Evolutionary conservation across 2,113 vertebrate genomes (phyloP), one percentile per base, ranked within the genome.

Genomic region (Lonchura striata): DNA sequence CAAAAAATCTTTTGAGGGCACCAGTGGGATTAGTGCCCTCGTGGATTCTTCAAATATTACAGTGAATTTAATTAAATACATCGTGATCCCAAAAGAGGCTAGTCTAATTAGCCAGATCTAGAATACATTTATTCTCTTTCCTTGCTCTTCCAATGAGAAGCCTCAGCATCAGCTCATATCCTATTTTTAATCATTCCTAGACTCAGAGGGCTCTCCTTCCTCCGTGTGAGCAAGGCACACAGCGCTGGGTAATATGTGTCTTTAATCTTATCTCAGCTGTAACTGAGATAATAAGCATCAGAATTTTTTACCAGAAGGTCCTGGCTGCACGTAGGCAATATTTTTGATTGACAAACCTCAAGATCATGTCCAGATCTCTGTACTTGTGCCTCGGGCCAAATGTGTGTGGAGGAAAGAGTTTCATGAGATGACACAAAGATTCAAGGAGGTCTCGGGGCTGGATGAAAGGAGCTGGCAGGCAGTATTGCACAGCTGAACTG

Each of bases 61-160:
- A 98, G 97, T 97, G 98, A 98, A 97, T 97, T 98, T 98, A 98
- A 98, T 98, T 98, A 98, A 98, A 98, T 98, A 97, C 97, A 97
- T 97, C 15, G 76, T 63, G 88, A 98, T 98, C 97, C 98, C 98
- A 96, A 92, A 96, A 97, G 98, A 98, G 97, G 96, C 95, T 94
- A 94, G 97, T 98, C 97, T 98, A 98, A 98, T 98, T 98, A 98
- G 97, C 97, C 95, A 94, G 97, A 96, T 96, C 97, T 97, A 96
- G 97, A 97, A 97, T 97, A 97, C 96, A 97, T 98, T 95, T 97
- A 97, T 98, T 97, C 96, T 96, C 95, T 82, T 95, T 92, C 72
- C 75, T 95, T 19, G 2, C 53, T 28, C 92, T 94, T 95, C 95
- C 96, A 97, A 97, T 97, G 97, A 97, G 97, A 97, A 98, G 95